Evolutionary conservation across 2,113 vertebrate species (phyloP).

Genomic region (Columba janthina): DNA sequence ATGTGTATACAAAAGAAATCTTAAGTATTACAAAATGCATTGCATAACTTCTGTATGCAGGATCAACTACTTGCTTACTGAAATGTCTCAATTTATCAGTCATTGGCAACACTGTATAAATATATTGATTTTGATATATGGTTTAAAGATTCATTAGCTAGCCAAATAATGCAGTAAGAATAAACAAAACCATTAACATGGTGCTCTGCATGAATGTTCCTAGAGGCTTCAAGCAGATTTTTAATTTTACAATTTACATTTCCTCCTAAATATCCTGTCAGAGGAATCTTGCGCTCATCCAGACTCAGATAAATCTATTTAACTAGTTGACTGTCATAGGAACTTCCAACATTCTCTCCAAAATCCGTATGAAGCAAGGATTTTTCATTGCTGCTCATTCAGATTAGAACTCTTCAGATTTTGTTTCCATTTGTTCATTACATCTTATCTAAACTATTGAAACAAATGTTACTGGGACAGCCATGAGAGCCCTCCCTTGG

Average conservation of each 20-base stretch:
- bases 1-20: not conserved
- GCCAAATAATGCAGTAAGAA: not conserved
- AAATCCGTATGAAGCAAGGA: not conserved
- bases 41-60: not conserved
- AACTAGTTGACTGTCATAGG: not conserved
- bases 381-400: not conserved
- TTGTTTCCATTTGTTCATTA: not conserved
- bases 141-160: not conserved
- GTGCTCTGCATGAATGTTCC: not conserved
- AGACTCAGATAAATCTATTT: not conserved
- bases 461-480: not conserved
- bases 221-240: not conserved
- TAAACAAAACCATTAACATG: not conserved
- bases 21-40: not conserved
- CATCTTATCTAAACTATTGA: not conserved
- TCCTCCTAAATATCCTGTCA: not conserved
- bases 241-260: not conserved
- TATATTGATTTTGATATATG: not conserved
- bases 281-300: not conserved
- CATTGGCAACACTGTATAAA: not conserved
- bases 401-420: not conserved
- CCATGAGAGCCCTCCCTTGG: not conserved
- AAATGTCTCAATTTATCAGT: not conserved
- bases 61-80: not conserved
- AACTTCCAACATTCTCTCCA: not conserved